Conservation (phyloP, 2,888 invertebrate genomes). For the Pristionchus fissidentatus region DNA sequence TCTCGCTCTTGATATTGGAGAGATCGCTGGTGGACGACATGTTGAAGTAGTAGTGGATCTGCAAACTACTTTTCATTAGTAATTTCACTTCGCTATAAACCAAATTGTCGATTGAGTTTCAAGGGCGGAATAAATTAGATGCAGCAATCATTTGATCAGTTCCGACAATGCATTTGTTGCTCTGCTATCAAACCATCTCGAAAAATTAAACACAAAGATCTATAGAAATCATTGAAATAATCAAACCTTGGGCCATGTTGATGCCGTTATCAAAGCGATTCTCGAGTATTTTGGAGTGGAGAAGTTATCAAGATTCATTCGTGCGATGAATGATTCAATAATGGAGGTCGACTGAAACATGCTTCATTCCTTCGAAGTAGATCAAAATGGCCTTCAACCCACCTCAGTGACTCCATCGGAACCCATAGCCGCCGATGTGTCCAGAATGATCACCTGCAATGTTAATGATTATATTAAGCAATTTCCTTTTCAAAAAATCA, state of each 20-base stretch:
- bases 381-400: neutral
- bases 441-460: conserved; percentile 29
- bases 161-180: too few species aligned
- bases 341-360: conserved; percentile 13
- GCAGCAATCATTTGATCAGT: too few species aligned
- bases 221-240: neutral
- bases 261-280: conserved; percentile 19
- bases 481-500: neutral
- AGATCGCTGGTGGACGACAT: conserved; percentile 19
- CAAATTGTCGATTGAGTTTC: too few species aligned
- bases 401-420: conserved; percentile 7
- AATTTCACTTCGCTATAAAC: too few species aligned
- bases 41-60: conserved; percentile 27
- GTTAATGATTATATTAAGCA: neutral
- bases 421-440: conserved; percentile 22
- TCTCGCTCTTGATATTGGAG: neutral
- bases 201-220: conserved; percentile 28
- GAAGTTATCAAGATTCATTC: conserved; percentile 25
- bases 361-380: too few species aligned
- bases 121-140: too few species aligned
- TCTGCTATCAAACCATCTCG: too few species aligned
- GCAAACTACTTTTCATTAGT: too few species aligned
- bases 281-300: conserved; percentile 25
- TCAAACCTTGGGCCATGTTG: neutral
- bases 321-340: conserved; percentile 19